Percentiles rank a stretch among this genome's conserved stretches.
These are phyloP conservation scores for Rattus rattus DNA, from an alignment of 2,113 vertebrate genomes.

Conservation along the genomic window DNA sequence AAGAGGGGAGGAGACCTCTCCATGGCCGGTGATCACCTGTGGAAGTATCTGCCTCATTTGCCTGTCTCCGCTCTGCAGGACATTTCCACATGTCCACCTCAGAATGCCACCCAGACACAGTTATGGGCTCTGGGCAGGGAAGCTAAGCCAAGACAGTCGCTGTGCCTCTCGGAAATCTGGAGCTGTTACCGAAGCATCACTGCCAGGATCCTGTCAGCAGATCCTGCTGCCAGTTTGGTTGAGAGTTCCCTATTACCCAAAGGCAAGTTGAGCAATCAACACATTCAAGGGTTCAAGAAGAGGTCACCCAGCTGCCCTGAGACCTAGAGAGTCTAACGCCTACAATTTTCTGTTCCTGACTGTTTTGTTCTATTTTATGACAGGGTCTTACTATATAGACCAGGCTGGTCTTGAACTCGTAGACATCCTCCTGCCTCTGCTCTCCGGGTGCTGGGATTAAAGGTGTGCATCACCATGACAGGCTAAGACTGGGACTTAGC, in stretches of 20 bases:
- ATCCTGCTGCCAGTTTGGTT: background rate
- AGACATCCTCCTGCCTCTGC: background rate
- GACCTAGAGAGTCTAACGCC: background rate
- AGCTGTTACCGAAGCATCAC: background rate
- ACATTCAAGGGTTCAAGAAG: background rate
- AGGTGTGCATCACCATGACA: background rate
- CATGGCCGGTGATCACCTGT: background rate
- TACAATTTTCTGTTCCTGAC: slow-evolving; percentile 7
- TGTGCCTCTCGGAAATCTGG: background rate
- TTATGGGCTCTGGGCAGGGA: background rate
- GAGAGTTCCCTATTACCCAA: background rate
- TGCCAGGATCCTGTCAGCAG: background rate
- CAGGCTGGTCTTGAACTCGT: background rate
- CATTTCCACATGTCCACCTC: background rate
- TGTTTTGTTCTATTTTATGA: background rate
- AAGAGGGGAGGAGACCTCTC: background rate
- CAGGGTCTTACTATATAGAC: background rate
- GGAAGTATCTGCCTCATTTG: background rate
- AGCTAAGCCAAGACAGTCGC: background rate
- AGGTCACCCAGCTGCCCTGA: background rate
- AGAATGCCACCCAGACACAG: background rate
- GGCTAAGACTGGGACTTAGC: background rate
- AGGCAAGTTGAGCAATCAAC: background rate
- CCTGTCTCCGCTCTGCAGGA: background rate
- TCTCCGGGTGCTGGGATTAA: background rate